Conservation (phyloP, 2,113 vertebrate species). For the Eurystomus gularis region DNA sequence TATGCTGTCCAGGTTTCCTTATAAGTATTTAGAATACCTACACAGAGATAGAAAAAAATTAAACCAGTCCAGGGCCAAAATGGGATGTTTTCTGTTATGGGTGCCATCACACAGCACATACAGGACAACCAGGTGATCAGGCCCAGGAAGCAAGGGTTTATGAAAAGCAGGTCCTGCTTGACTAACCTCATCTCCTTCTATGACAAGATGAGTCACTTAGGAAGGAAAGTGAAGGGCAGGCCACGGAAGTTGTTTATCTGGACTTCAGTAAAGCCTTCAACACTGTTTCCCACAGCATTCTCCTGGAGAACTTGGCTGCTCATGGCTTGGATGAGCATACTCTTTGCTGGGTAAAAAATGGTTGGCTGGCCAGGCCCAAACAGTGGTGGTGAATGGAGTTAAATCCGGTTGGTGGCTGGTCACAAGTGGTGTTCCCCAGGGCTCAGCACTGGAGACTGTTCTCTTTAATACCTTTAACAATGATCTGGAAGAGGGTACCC, state of each 20-base stretch:
- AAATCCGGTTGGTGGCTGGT: not conserved
- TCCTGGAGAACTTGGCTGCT: not conserved
- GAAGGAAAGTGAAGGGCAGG: not conserved
- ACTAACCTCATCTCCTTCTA: not conserved
- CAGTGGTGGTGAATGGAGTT: not conserved
- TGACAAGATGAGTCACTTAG: not conserved
- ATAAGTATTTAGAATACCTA: not conserved
- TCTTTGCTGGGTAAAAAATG: not conserved
- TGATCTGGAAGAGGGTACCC: accelerated
- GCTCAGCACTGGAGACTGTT: not conserved
- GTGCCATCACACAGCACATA: accelerated
- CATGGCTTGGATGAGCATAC: not conserved
- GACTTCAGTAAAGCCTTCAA: not conserved
- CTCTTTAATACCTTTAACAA: not conserved
- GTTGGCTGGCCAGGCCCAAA: not conserved
- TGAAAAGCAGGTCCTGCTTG: not conserved
- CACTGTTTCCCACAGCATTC: not conserved
- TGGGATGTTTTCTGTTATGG: not conserved
- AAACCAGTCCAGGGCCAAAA: not conserved
- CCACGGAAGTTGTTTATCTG: not conserved
- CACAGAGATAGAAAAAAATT: not conserved
- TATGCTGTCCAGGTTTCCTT: not conserved
- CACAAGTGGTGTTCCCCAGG: not conserved
- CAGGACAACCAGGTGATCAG: not conserved
- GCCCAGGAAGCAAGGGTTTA: not conserved